Percentiles rank a stretch among this genome's conserved stretches.
Evolutionary conservation across 2,797 vertebrate species (phyloP).

Genomic region (Acipenser oxyrinchus): DNA sequence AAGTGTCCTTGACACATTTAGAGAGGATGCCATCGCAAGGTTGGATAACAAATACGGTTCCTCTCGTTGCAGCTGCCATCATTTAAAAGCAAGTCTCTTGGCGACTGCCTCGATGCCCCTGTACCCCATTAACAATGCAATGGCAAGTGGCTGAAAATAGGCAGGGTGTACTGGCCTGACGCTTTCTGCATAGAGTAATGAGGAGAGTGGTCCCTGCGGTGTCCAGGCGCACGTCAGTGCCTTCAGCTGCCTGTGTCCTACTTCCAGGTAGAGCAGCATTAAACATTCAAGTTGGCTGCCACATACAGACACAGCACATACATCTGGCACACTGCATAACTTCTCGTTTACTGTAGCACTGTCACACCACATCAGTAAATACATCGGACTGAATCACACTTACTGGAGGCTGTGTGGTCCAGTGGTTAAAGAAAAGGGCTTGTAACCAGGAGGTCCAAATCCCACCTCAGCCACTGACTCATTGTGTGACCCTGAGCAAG

Average conservation of each 20-base stretch:
- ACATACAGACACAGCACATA: not conserved
- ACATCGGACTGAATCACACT: no score
- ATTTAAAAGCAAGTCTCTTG: constrained; percentile 32
- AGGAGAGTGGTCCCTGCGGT: constrained; percentile 39
- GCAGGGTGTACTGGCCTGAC: constrained; percentile 34
- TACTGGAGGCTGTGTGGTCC: no score
- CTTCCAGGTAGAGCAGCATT: constrained; percentile 32
- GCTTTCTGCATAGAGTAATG: constrained; percentile 50
- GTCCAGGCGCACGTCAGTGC: constrained; percentile 17
- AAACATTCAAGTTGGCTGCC: constrained; percentile 13
- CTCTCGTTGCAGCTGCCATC: not conserved
- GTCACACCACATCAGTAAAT: no score
- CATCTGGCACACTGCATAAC: no score
- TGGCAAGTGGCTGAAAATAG: constrained; percentile 35
- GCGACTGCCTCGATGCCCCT: constrained; percentile 30
- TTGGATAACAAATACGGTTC: not conserved
- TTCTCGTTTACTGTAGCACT: no score
- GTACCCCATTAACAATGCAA: constrained; percentile 15
- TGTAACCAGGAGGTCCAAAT: no score
- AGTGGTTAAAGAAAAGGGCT: no score
- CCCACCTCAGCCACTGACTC: no score
- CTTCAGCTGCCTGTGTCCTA: constrained; percentile 41
- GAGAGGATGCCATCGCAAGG: constrained; percentile 7
- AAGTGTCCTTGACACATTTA: constrained; percentile 54
- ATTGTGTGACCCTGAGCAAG: no score